phyloP scores from a whole-genome alignment of 2,888 invertebrate genomes.

The Tineola bisselliella region DNA sequence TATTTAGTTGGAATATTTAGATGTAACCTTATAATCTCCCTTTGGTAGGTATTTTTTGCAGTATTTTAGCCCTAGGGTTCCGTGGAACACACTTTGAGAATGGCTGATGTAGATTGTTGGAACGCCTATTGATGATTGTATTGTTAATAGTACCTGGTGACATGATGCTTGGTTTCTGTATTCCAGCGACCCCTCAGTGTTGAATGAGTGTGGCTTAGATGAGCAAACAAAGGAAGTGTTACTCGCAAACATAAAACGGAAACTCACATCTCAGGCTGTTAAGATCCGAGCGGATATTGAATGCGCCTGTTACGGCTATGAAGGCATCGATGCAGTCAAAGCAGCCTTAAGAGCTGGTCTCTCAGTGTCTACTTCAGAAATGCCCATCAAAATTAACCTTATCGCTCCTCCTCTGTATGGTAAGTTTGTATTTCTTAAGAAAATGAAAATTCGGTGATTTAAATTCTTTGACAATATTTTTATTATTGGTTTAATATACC shows the following conservation, averaged over 20 bases:
- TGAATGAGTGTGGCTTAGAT: conserved; percentile 96
- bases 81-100: too few relatives aligned
- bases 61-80: too few relatives aligned
- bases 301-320: conserved; percentile 95
- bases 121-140: too few relatives aligned
- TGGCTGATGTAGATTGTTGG: too few relatives aligned
- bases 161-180: too few relatives aligned
- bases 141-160: too few relatives aligned
- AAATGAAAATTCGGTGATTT: too few relatives aligned
- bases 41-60: too few relatives aligned
- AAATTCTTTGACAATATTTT: too few relatives aligned
- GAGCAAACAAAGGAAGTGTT: conserved; percentile 91
- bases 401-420: conserved; percentile 98
- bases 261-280: conserved; percentile 96
- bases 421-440: conserved; percentile 42
- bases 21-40: too few relatives aligned
- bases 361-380: conserved; percentile 87
- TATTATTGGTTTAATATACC: too few relatives aligned
- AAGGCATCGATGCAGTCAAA: conserved; percentile 99
- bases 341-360: conserved; percentile 90
- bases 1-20: too few relatives aligned
- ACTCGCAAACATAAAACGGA: conserved; percentile 92
- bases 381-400: conserved; percentile 98
- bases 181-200: conserved; percentile 89
- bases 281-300: conserved; percentile 94